A percentile compares a stretch with the other conserved stretches of the same genome.
Conservation (phyloP, 2,113 vertebrate genomes). For the Anser brachyrhynchus region DNA sequence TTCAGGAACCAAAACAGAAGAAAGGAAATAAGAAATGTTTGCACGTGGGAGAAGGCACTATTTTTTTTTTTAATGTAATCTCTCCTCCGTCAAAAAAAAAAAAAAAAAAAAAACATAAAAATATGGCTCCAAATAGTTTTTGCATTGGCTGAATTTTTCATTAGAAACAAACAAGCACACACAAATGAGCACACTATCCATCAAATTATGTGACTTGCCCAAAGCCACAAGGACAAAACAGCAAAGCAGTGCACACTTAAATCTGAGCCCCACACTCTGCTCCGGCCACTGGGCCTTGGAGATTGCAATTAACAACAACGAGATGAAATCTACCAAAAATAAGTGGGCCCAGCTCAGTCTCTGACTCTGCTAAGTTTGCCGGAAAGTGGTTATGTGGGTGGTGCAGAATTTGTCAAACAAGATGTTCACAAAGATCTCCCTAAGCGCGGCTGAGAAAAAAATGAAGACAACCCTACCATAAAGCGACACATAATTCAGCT, state of each 20-base stretch:
- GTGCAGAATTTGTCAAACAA: conserved; percentile 64
- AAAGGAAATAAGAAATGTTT: neutral
- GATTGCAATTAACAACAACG: neutral
- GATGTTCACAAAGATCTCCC: conserved; percentile 60
- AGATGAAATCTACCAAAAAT: neutral
- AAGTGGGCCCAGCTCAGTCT: neutral
- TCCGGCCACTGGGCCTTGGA: neutral
- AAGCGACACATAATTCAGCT: conserved; percentile 64
- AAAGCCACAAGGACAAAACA: conserved; percentile 38
- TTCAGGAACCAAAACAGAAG: neutral
- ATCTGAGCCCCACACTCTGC: neutral
- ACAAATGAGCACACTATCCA: neutral
- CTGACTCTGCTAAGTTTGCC: conserved; percentile 26
- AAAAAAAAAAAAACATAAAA: neutral
- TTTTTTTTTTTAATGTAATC: neutral
- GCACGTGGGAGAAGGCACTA: neutral
- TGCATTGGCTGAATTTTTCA: neutral
- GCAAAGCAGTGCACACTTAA: neutral
- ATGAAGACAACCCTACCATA: conserved; percentile 55
- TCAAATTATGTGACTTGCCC: conserved; percentile 4
- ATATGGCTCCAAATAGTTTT: neutral
- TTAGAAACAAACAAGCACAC: neutral
- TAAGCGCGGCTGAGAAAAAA: conserved; percentile 7
- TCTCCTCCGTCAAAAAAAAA: neutral
- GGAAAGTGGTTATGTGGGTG: conserved; percentile 59